phyloP scores from a whole-genome alignment of 2,797 vertebrate species.

The Oreochromis mossambicus region DNA sequence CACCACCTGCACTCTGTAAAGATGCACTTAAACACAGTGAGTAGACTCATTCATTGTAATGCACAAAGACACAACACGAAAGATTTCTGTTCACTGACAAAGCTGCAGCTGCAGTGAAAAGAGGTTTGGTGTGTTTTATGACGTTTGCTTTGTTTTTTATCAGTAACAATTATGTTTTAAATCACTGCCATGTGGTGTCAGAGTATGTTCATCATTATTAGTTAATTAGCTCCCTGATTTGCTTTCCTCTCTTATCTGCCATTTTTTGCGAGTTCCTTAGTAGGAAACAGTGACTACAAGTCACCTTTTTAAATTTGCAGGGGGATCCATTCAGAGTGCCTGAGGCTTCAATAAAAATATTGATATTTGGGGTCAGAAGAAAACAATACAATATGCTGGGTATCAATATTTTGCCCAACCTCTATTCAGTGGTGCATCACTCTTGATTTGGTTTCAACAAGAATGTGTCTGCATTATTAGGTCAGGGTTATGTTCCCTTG shows the following conservation, averaged over 20 bases:
- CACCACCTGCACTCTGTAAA: constrained; percentile 9
- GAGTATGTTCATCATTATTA: background rate
- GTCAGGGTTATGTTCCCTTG: background rate
- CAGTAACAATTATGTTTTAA: background rate
- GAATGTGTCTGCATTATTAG: background rate
- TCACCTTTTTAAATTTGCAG: background rate
- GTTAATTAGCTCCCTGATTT: background rate
- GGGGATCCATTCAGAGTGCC: background rate
- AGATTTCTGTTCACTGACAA: background rate
- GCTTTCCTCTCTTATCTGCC: background rate
- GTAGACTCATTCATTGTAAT: background rate
- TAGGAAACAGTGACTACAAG: background rate
- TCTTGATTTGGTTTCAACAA: background rate
- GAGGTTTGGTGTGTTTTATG: background rate
- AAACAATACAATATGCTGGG: background rate
- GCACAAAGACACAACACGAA: background rate
- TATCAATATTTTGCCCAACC: background rate
- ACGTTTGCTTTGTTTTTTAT: background rate
- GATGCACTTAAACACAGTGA: background rate
- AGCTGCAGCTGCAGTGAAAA: background rate
- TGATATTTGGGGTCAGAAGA: background rate
- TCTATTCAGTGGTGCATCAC: background rate
- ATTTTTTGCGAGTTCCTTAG: background rate
- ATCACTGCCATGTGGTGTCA: background rate
- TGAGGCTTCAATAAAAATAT: background rate